These are phyloP conservation scores for Hanleya hanleyi DNA, from an alignment of 2,888 invertebrate genomes.

Conservation along the genomic window DNA sequence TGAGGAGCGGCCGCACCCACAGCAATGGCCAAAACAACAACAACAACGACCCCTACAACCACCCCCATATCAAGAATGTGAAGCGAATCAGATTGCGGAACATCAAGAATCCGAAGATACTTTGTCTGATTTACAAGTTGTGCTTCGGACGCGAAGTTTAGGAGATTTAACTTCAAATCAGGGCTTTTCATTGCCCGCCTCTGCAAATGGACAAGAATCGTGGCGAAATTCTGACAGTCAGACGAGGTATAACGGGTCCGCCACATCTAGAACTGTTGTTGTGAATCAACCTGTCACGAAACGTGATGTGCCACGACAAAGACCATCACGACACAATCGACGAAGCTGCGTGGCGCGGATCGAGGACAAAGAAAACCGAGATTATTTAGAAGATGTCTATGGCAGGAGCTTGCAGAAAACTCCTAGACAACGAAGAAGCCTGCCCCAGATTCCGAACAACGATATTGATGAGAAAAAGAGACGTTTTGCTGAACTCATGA, in stretches of 20 bases:
- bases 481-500: constrained; percentile 3
- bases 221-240: neutral
- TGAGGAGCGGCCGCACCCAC: neutral
- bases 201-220: neutral
- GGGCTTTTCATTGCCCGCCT: neutral
- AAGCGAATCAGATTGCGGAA: neutral
- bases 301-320: neutral
- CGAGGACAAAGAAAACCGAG: constrained; percentile 4
- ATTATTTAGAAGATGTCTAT: constrained; percentile 1
- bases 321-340: neutral
- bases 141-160: neutral
- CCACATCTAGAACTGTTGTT: neutral
- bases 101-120: neutral
- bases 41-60: neutral
- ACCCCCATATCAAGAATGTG: neutral
- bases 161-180: neutral
- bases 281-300: neutral
- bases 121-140: neutral
- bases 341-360: constrained; percentile 6
- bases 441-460: constrained; percentile 4
- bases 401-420: neutral
- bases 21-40: too few species aligned
- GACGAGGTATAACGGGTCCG: neutral
- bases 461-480: constrained; percentile 10
- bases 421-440: neutral